Evolutionary conservation across 1,140 invertebrate genomes (phyloP).

Genomic region (Odontomachus brunneus): DNA sequence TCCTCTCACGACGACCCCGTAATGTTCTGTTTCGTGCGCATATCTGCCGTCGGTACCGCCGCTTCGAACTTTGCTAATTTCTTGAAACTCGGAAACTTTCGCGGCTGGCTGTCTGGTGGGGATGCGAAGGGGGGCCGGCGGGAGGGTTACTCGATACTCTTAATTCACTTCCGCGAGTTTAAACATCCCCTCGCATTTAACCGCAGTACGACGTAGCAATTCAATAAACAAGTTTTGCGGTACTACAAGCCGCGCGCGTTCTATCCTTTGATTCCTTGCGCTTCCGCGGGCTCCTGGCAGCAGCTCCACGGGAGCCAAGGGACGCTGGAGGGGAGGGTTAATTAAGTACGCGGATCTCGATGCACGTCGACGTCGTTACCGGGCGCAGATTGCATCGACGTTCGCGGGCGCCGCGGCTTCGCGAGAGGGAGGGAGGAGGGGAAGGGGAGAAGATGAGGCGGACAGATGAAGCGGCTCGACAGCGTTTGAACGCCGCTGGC

Average conservation of each 20-base stretch:
- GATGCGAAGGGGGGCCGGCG: too few species aligned
- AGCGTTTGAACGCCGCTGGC: neutral
- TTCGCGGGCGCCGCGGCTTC: neutral
- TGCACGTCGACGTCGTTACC: constrained; percentile 44
- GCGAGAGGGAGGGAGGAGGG: neutral
- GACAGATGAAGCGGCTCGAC: neutral
- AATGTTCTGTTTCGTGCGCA: constrained; percentile 42
- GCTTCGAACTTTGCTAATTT: constrained; percentile 72
- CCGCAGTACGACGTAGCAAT: constrained; percentile 69
- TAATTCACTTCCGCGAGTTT: constrained; percentile 75
- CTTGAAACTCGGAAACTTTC: constrained; percentile 73
- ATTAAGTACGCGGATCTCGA: constrained; percentile 49
- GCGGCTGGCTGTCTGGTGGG: neutral
- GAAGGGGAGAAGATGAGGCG: too few species aligned
- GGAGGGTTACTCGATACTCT: constrained; percentile 73
- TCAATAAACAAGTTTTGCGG: constrained; percentile 71
- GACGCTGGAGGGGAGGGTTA: neutral
- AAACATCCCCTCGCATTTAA: constrained; percentile 73
- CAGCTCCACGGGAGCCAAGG: too few species aligned
- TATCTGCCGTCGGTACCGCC: constrained; percentile 43
- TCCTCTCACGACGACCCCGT: neutral
- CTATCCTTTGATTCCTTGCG: constrained; percentile 65
- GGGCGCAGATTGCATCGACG: constrained; percentile 37
- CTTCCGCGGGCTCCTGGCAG: neutral
- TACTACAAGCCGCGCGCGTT: constrained; percentile 32